Conservation (phyloP, 1,140 invertebrate species). For the Drosophila repleta region DNA sequence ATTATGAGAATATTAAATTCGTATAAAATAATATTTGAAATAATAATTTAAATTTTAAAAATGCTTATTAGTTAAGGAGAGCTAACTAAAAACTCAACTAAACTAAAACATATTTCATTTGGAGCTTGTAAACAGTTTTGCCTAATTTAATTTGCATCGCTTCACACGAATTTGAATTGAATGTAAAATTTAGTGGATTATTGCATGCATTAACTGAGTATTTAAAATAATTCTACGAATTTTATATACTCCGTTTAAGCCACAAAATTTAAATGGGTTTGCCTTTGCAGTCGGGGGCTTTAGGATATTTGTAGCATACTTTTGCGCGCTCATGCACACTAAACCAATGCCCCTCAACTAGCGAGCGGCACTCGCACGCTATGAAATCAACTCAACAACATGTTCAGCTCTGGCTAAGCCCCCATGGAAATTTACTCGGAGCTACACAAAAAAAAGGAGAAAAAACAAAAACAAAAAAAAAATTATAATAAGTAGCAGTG, state of each 20-base stretch:
- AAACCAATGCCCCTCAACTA: conserved; percentile 46
- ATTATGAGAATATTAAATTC: too few relatives aligned
- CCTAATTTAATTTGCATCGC: neutral
- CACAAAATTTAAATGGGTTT: conserved; percentile 29
- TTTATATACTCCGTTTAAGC: conserved; percentile 15
- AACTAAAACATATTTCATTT: too few relatives aligned
- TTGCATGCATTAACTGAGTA: conserved; percentile 2
- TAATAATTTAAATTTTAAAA: too few relatives aligned
- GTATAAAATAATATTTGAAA: too few relatives aligned
- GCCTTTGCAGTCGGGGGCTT: conserved; percentile 16
- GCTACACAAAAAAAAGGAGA: conserved; percentile 25
- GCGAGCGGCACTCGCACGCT: conserved; percentile 38
- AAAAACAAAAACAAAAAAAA: conserved; percentile 34
- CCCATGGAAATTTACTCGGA: conserved; percentile 69
- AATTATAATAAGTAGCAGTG: conserved; percentile 71
- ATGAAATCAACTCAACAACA: conserved; percentile 63
- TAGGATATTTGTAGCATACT: conserved; percentile 37
- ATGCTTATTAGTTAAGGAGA: too few relatives aligned
- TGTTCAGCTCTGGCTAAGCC: conserved; percentile 49
- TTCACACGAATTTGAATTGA: neutral
- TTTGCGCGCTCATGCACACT: conserved; percentile 34
- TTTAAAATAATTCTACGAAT: conserved; percentile 6
- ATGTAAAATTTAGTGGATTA: neutral
- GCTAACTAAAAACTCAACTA: too few relatives aligned
- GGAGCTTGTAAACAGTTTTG: neutral